A percentile compares a stretch with the other conserved stretches of the same genome.
Evolutionary conservation across 2,888 invertebrate genomes (phyloP).

Genomic region (Aphelenchoides bicaudatus): DNA sequence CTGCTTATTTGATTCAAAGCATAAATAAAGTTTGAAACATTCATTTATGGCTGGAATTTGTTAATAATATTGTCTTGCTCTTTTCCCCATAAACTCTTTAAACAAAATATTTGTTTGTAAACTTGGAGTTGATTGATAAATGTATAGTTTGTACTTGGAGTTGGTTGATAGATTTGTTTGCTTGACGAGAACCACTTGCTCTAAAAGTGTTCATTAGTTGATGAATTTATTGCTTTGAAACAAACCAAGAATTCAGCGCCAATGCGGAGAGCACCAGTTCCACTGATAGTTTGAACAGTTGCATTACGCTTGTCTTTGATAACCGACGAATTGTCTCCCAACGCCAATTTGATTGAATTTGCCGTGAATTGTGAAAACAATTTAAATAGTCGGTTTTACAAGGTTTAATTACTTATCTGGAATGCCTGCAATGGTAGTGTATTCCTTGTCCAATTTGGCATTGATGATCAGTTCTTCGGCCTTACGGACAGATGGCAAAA

Average conservation of each 20-base stretch:
- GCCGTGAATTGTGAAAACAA: slow-evolving; percentile 74
- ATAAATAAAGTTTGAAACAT: no score
- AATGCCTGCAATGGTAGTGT: slow-evolving; percentile 81
- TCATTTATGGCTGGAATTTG: no score
- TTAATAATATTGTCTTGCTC: no score
- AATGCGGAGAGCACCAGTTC: slow-evolving; percentile 90
- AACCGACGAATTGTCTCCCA: slow-evolving; percentile 70
- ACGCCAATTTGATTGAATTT: slow-evolving; percentile 78
- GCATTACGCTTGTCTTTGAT: slow-evolving; percentile 53
- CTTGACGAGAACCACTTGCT: slow-evolving; percentile 68
- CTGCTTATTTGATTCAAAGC: no score
- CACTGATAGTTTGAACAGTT: slow-evolving; percentile 81
- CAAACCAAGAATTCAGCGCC: slow-evolving; percentile 68
- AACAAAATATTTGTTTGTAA: no score
- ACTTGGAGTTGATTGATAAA: no score
- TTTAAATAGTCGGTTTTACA: not conserved
- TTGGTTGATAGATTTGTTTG: slow-evolving; percentile 80
- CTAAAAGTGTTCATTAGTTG: slow-evolving; percentile 33
- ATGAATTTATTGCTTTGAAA: not conserved
- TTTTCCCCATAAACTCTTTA: no score
- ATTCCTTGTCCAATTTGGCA: slow-evolving; percentile 82
- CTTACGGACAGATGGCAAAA: slow-evolving; percentile 79
- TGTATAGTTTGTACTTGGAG: no score
- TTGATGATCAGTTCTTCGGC: slow-evolving; percentile 75
- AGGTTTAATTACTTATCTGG: not conserved